Base-by-base conservation (phyloP, 2,797 vertebrate genomes). In the Fistularia tabacaria region DNA sequence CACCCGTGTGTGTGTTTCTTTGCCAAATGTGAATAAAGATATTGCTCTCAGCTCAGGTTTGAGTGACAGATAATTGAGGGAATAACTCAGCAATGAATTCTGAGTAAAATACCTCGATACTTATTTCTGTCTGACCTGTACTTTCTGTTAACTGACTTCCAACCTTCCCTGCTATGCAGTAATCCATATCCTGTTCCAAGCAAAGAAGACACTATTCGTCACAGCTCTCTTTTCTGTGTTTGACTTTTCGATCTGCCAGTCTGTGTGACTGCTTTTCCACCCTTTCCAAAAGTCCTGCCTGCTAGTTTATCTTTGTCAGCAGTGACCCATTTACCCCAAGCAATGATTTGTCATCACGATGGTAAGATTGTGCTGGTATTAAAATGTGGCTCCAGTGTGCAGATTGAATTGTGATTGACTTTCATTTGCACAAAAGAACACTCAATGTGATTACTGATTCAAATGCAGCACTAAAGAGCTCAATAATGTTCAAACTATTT, bases 321-420 rank as follows among this genome's bases (percentile, higher is more conserved):
- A 8, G 38, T 57, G 49, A 61, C 57, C 58, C 57, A 39, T 58
- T 64, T 69, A 40, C 62, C 42, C 46, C 0, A 1, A 65, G 39
- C 39, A 1, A 12, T 7, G 9, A 49, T 13, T n/a, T 15, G 1
- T 10, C 38, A 59, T 69, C 11, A 11, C 55, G 62, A 61, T 14
- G 39, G 6, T 51, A 4, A 10, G 54, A 54, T 73, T 51, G 37
- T 25, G 56, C 1, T 14, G 56, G 9, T 49, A 50, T 62, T 61
- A 47, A 47, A 59, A 55, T 52, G 47, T 51, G 40, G 48, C 57
- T 60, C 52, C 4, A 7, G 45, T 51, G 10, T 44, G 36, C 49
- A 49, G 52, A 71, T 63, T 69, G 14, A 66, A 64, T 71, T 64
- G 51, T 51, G 66, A 61, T 64, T 73, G 74, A 25, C 68, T 79